Percentiles rank a stretch among this genome's conserved stretches.
Evolutionary conservation across 2,888 invertebrate species (phyloP).

Genomic region (Drosophila mulleri): DNA sequence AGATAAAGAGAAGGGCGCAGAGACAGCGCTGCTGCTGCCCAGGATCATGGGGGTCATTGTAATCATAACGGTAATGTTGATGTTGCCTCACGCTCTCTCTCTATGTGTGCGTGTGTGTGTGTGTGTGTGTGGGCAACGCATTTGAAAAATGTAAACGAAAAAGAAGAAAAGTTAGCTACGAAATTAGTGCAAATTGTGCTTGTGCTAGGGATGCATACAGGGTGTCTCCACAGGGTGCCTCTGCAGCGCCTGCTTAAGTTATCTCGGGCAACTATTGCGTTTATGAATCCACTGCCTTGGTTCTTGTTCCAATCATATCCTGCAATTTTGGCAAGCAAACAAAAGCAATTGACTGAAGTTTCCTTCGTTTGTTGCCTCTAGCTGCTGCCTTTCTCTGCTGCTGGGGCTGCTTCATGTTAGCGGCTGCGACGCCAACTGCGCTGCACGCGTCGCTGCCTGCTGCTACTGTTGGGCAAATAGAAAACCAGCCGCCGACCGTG

Average conservation of each 20-base stretch:
- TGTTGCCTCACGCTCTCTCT: slow-evolving; percentile 30
- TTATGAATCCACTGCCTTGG: slow-evolving; percentile 13
- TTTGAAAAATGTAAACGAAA: slow-evolving; percentile 38
- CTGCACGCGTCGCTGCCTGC: slow-evolving; percentile 32
- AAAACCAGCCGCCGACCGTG: slow-evolving; percentile 38
- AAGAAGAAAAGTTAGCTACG: slow-evolving; percentile 41
- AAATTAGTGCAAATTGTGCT: slow-evolving; percentile 58
- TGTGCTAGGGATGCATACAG: slow-evolving; percentile 26
- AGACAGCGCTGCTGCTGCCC: slow-evolving; percentile 38
- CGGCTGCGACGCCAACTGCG: slow-evolving; percentile 37
- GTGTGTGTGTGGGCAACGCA: slow-evolving; percentile 10
- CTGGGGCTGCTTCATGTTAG: slow-evolving; percentile 28
- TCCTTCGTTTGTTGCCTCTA: slow-evolving; percentile 9
- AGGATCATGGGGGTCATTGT: slow-evolving; percentile 74
- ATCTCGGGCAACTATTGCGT: slow-evolving; percentile 21
- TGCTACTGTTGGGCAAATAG: slow-evolving; percentile 57
- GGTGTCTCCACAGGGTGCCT: slow-evolving; percentile 37
- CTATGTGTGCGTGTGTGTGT: not conserved
- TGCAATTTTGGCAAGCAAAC: slow-evolving; percentile 63
- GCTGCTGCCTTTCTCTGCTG: slow-evolving; percentile 1
- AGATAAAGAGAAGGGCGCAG: not conserved
- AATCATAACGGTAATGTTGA: slow-evolving; percentile 71
- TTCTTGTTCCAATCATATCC: slow-evolving; percentile 4
- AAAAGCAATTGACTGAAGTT: slow-evolving; percentile 52
- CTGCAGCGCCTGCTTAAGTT: slow-evolving; percentile 6